These are phyloP conservation scores for Agrochola circellaris DNA, from an alignment of 2,888 invertebrate genomes.

Conservation along the genomic window DNA sequence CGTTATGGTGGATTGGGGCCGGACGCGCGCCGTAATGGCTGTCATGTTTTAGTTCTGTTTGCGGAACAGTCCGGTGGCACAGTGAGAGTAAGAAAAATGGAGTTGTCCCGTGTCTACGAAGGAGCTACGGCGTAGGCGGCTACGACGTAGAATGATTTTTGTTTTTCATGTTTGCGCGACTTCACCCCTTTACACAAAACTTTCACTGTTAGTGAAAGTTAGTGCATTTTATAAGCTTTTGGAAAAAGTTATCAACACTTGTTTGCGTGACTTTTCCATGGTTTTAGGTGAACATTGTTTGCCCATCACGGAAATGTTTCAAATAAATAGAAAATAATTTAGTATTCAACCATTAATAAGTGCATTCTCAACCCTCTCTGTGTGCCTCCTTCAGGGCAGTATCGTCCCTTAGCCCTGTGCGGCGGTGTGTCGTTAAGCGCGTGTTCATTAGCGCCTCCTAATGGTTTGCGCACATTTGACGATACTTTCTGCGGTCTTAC, in stretches of 20 bases:
- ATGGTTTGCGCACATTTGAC: constrained; percentile 16
- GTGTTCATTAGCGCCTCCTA: constrained; percentile 42
- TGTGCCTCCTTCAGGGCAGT: constrained; percentile 11
- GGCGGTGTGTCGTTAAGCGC: constrained; percentile 29
- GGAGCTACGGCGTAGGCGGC: constrained; percentile 22
- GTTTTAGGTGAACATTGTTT: not conserved
- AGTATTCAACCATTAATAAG: not conserved
- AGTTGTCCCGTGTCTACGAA: constrained; percentile 9
- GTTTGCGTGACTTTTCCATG: not conserved
- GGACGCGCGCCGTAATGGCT: constrained; percentile 57
- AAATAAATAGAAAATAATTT: not conserved
- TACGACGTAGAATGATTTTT: constrained; percentile 1
- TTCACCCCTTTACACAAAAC: not conserved
- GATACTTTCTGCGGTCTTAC: constrained; percentile 3
- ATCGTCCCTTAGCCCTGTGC: constrained; percentile 9
- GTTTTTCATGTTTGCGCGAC: not conserved
- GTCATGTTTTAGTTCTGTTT: constrained; percentile 64
- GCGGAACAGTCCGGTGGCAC: constrained; percentile 22
- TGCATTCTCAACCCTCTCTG: not conserved
- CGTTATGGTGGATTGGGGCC: constrained; percentile 55
- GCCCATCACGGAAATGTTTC: not conserved
- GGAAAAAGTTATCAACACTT: not conserved
- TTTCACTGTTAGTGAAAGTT: not conserved
- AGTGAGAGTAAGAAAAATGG: not conserved
- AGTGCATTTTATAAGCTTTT: not conserved